Base-by-base conservation (phyloP, 2,888 invertebrate species). In the Calliopum simillimum region DNA sequence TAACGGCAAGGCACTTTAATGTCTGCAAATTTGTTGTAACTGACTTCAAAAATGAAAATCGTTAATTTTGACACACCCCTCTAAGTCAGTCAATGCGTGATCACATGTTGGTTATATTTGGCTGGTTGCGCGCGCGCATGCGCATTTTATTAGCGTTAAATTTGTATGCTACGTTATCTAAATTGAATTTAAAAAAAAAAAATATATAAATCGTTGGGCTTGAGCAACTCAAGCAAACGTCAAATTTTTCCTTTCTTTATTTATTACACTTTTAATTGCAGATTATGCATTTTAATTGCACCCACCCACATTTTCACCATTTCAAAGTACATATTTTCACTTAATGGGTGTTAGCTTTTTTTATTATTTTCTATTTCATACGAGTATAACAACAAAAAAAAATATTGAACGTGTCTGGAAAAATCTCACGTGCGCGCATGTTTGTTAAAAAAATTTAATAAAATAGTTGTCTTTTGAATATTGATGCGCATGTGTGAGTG, bases 251-350 rank as follows among this genome's bases (percentile, higher is more conserved):
- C 23, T 23, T 53, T 16, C 13, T 23, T 19, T 51, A 19, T 53
- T 6, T 13, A 23, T 53, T 33, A 33, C 33, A 33, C 33, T 33
- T 33, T 33, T 33, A 33, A 33, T 21, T 46, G 61, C 61, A 21
- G 46, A 44, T 61, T 21, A 19, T 61, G 61, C 61, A 61, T 61
- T 61, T 61, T 61, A 61, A 61, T 61, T 21, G 23, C 46, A 46
- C 61, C 46, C 61, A 61, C 61, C 61, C 46, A 61, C n/a, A 61
- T 61, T 61, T 61, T 61, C 61, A 46, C 61, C 21, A 44, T 21
- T 61, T 61, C 23, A 61, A n/a, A 33, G 23, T 56, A 59, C 19
- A 19, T n/a, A 61, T 46, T 61, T 61, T 61, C 61, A 61, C 61
- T 53, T 53, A 53, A 12, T 53, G 21, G 53, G 4, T 4, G 14